Conservation (phyloP, 2,797 vertebrate genomes). For the Bothrops alternatus region DNA sequence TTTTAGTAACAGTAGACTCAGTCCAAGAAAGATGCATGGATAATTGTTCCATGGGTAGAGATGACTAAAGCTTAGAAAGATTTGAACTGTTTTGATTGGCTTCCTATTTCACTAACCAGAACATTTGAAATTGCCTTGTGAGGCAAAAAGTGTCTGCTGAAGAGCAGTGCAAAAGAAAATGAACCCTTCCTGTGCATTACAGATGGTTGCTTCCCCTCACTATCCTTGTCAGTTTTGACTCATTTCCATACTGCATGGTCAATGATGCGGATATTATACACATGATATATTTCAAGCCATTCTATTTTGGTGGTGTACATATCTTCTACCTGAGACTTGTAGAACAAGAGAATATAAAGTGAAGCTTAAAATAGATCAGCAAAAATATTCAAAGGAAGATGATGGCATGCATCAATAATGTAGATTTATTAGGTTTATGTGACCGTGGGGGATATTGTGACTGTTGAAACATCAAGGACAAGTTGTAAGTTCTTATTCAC, state of each 20-base stretch:
- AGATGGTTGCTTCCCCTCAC: neutral
- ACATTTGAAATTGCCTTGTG: neutral
- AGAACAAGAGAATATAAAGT: neutral
- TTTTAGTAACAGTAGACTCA: slow-evolving; percentile 15
- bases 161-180: neutral
- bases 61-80: neutral
- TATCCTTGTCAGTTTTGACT: neutral
- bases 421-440: neutral
- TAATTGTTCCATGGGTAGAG: neutral
- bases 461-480: neutral
- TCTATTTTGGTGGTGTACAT: too few relatives aligned
- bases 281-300: neutral
- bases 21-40: neutral
- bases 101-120: neutral
- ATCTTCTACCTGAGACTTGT: neutral
- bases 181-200: neutral
- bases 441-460: neutral
- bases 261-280: neutral
- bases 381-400: neutral
- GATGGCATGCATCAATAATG: neutral
- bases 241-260: neutral
- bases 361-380: neutral
- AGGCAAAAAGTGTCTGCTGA: neutral
- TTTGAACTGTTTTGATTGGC: neutral
- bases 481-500: neutral